A percentile compares a stretch with the other conserved stretches of the same genome.
Evolutionary conservation across 1,140 invertebrate genomes (phyloP).

Genomic region (Temnothorax longispinosus): DNA sequence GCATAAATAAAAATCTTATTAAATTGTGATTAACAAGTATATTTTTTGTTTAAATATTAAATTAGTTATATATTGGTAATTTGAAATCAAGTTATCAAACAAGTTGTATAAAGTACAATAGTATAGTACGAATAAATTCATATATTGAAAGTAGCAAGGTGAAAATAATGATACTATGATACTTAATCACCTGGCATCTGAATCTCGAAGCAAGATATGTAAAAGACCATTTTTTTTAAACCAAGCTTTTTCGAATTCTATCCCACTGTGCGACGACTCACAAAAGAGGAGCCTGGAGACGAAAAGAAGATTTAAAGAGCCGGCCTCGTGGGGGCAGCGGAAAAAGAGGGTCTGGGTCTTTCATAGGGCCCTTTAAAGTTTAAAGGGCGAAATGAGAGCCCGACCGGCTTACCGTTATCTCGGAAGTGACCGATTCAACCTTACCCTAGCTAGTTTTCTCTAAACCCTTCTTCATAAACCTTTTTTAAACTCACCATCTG

Average conservation of each 20-base stretch:
- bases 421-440: not conserved
- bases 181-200: not conserved
- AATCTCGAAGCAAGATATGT: not conserved
- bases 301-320: conserved; percentile 11
- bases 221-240: not conserved
- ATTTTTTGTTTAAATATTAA: not conserved
- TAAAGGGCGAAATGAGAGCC: conserved; percentile 63
- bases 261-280: not conserved
- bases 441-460: not conserved
- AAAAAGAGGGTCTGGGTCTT: conserved; percentile 28
- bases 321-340: not conserved
- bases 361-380: conserved; percentile 66
- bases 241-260: not conserved
- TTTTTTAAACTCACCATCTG: not conserved
- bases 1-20: not conserved
- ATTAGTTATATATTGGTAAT: not conserved
- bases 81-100: not conserved
- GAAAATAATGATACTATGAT: not conserved
- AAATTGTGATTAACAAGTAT: not conserved
- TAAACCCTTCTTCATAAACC: not conserved
- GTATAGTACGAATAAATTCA: not conserved
- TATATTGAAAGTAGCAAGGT: not conserved
- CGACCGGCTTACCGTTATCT: conserved; percentile 41
- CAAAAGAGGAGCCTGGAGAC: not conserved
- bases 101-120: not conserved